A percentile compares a stretch with the other conserved stretches of the same genome.
These are phyloP conservation scores for Triplophysa yarkandensis DNA, from an alignment of 2,797 vertebrate species.

Conservation along the genomic window DNA sequence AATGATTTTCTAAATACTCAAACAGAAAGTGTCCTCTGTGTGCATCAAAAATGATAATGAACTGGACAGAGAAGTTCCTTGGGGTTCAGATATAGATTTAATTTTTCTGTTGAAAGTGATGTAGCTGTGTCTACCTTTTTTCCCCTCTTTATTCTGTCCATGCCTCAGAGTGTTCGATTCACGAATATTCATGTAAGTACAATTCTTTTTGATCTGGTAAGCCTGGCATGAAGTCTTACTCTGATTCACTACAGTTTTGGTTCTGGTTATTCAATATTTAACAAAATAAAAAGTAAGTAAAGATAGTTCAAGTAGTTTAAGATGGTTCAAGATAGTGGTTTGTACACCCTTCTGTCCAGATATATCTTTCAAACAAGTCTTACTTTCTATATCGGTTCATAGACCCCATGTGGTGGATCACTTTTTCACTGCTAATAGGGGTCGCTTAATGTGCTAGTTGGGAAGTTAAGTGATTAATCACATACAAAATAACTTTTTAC, in stretches of 20 bases:
- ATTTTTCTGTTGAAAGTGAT: slow-evolving; percentile 44
- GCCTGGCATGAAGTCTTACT: slow-evolving; percentile 36
- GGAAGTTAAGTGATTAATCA: too few relatives aligned
- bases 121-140: slow-evolving; percentile 58
- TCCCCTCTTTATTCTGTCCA: slow-evolving; percentile 61
- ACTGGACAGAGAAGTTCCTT: neutral
- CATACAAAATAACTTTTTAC: too few relatives aligned
- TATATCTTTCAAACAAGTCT: too few relatives aligned
- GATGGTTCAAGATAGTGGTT: too few relatives aligned
- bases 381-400: too few relatives aligned
- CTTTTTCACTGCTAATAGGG: too few relatives aligned
- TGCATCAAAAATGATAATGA: neutral
- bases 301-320: too few relatives aligned
- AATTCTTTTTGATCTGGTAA: slow-evolving; percentile 37
- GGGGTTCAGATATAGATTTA: slow-evolving; percentile 37
- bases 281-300: too few relatives aligned
- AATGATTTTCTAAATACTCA: slow-evolving; percentile 18
- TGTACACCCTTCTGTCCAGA: too few relatives aligned
- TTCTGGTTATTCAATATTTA: too few relatives aligned
- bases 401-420: too few relatives aligned
- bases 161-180: slow-evolving; percentile 65
- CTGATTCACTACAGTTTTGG: slow-evolving; percentile 7
- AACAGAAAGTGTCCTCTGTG: neutral
- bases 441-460: too few relatives aligned
- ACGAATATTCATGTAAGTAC: slow-evolving; percentile 70